Evolutionary conservation across 2,113 vertebrate genomes (phyloP).

Genomic region (Mus spicilegus): DNA sequence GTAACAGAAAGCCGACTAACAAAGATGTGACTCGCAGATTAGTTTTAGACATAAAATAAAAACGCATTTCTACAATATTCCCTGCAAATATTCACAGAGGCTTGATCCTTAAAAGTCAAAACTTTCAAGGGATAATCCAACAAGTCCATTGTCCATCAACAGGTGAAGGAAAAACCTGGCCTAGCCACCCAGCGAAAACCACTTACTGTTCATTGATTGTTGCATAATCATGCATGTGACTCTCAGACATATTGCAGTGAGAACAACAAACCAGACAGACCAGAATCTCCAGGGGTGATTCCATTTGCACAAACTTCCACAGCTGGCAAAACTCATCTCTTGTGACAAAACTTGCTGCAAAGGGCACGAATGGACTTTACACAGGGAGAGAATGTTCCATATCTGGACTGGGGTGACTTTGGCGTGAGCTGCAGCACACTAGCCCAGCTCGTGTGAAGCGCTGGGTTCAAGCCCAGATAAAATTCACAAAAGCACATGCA

Average conservation of each 20-base stretch:
- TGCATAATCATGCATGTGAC: neutral
- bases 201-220: neutral
- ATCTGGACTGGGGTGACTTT: neutral
- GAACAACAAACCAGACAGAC: neutral
- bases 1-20: neutral
- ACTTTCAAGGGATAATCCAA: neutral
- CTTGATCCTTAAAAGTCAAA: neutral
- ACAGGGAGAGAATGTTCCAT: neutral
- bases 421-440: rapidly evolving
- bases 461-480: neutral
- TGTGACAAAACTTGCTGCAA: neutral
- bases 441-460: too few relatives aligned
- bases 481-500: neutral
- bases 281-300: neutral
- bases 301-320: neutral
- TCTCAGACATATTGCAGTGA: neutral
- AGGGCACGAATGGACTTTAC: neutral
- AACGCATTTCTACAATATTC: neutral
- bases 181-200: neutral
- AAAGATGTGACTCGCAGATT: neutral
- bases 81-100: neutral
- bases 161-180: neutral
- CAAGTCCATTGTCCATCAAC: neutral
- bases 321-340: neutral
- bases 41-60: neutral